A percentile compares a stretch with the other conserved stretches of the same genome.
Evolutionary conservation across 2,113 vertebrate species (phyloP).

Genomic region (Microtus ochrogaster): DNA sequence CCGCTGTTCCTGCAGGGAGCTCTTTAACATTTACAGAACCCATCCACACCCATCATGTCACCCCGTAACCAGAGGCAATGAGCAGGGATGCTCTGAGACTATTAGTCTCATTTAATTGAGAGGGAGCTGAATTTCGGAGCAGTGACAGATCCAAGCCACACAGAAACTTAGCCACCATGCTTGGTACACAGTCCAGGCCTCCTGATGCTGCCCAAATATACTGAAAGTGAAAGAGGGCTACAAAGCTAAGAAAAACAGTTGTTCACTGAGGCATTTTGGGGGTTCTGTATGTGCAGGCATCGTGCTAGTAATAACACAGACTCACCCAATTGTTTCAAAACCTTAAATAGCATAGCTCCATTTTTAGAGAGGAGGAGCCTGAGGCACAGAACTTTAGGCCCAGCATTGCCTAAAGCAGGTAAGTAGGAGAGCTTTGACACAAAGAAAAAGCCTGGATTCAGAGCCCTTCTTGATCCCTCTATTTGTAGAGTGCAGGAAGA

Average conservation of each 20-base stretch:
- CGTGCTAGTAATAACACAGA: background rate
- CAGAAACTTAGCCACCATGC: background rate
- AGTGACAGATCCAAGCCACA: background rate
- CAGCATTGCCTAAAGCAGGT: background rate
- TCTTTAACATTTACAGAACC: background rate
- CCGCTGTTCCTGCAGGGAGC: background rate
- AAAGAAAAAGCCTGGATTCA: slow-evolving; percentile 7
- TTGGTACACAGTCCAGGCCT: background rate
- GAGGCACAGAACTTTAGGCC: background rate
- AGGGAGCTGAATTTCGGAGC: background rate
- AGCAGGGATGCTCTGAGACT: background rate
- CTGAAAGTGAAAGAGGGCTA: background rate
- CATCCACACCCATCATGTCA: background rate
- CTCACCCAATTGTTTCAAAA: background rate
- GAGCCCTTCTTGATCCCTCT: background rate
- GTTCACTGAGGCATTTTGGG: background rate
- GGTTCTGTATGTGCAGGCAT: background rate
- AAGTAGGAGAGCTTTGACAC: background rate
- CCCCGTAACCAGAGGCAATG: background rate
- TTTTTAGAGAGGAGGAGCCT: background rate
- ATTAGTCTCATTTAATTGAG: background rate
- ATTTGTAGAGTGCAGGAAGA: background rate
- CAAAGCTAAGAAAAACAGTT: background rate
- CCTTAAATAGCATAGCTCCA: background rate
- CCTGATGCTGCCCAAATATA: background rate